phyloP scores from a whole-genome alignment of 1,140 invertebrate genomes.

The Piezodorus guildinii region DNA sequence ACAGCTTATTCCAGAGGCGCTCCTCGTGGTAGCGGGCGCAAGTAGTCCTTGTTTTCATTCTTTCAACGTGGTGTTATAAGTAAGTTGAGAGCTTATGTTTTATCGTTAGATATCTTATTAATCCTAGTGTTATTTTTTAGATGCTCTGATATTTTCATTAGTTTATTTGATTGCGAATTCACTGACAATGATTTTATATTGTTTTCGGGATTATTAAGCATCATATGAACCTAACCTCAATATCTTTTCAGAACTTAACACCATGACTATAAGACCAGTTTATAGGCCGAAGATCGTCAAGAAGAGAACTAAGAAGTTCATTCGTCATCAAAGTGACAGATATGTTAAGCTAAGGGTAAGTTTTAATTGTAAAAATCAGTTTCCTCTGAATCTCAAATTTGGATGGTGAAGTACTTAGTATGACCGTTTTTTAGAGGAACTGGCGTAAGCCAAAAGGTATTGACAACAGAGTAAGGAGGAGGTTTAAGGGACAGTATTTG shows the following conservation, averaged over 20 bases:
- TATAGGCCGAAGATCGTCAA: constrained; percentile 83
- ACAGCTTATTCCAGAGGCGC: no score
- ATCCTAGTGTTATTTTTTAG: no score
- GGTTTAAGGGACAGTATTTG: constrained; percentile 96
- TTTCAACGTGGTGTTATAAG: no score
- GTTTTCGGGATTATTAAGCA: neutral
- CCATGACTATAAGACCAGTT: constrained; percentile 77
- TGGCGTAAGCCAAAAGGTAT: constrained; percentile 97
- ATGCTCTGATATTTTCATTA: no score
- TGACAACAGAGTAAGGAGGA: constrained; percentile 95
- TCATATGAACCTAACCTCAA: neutral
- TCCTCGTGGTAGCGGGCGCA: no score
- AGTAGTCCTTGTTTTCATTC: no score
- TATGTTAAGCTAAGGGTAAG: constrained; percentile 88
- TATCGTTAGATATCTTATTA: no score
- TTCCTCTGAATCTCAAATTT: neutral
- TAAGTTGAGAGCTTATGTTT: no score
- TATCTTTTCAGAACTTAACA: constrained; percentile 18
- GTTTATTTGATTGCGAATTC: no score
- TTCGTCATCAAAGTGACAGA: constrained; percentile 90
- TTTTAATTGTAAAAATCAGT: constrained; percentile 17
- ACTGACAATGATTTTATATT: neutral
- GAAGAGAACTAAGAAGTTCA: constrained; percentile 93
- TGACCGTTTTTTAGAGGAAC: constrained; percentile 33
- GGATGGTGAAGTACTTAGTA: neutral